Evolutionary conservation across 2,797 vertebrate species (phyloP).

Genomic region (Coregonus sp.): DNA sequence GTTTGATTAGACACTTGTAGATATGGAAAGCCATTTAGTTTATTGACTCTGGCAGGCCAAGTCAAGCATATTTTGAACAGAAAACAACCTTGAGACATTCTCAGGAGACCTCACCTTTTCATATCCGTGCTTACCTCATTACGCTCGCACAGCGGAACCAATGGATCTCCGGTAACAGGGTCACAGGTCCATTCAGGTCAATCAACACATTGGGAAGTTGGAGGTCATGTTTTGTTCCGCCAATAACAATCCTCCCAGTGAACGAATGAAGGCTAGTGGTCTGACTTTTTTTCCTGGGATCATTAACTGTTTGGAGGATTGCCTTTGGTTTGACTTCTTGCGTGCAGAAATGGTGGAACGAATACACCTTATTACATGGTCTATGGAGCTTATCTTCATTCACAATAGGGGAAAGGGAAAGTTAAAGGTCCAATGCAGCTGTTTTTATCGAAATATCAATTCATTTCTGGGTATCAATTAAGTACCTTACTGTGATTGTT

Average conservation of each 20-base stretch:
- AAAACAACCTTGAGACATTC: conserved; percentile 5
- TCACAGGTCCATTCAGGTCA: conserved; percentile 35
- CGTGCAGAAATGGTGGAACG: conserved; percentile 33
- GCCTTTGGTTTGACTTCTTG: conserved; percentile 8
- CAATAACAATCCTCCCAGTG: conserved; percentile 48
- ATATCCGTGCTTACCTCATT: not conserved
- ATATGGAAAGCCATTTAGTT: conserved; percentile 26
- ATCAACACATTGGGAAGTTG: conserved; percentile 42
- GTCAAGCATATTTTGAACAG: conserved; percentile 19
- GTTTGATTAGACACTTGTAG: conserved; percentile 10
- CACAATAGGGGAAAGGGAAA: conserved; percentile 30
- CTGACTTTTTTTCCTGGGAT: conserved; percentile 29
- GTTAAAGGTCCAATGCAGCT: not conserved
- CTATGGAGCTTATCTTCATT: conserved; percentile 12
- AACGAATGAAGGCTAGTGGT: conserved; percentile 23
- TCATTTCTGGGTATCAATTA: too few relatives aligned
- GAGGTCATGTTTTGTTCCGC: conserved; percentile 11
- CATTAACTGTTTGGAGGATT: conserved; percentile 37
- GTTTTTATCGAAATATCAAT: too few relatives aligned
- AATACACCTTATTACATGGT: conserved; percentile 35
- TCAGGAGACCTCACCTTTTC: conserved; percentile 6
- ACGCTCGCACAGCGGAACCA: conserved; percentile 13
- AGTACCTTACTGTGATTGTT: too few relatives aligned
- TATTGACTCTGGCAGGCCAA: conserved; percentile 17
- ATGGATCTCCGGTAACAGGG: conserved; percentile 8